These are phyloP conservation scores for Tautogolabrus adspersus DNA, from an alignment of 2,113 vertebrate genomes.

Conservation along the genomic window DNA sequence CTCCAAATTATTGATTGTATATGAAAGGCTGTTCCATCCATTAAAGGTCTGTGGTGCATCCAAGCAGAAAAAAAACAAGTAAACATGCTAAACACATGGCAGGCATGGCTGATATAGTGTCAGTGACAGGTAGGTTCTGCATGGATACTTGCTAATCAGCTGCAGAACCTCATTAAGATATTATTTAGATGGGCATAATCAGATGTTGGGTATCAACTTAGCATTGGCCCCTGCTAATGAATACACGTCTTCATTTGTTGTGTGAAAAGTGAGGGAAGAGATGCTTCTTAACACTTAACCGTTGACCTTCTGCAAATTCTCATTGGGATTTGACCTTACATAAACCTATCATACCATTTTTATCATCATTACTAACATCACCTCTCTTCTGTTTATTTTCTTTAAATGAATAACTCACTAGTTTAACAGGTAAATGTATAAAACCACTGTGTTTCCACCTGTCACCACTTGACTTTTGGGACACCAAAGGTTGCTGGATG, in stretches of 20 bases:
- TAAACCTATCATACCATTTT: no score
- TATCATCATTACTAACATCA: no score
- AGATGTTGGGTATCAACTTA: slow-evolving; percentile 66
- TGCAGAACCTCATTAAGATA: slow-evolving; percentile 65
- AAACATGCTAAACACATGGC: slow-evolving; percentile 52
- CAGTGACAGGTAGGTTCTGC: slow-evolving; percentile 56
- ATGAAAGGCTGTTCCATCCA: slow-evolving; percentile 23
- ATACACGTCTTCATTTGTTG: slow-evolving; percentile 66
- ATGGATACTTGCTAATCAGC: slow-evolving; percentile 72
- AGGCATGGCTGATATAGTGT: slow-evolving; percentile 39
- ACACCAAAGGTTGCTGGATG: slow-evolving; percentile 27
- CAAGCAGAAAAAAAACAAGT: slow-evolving; percentile 30
- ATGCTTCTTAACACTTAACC: neutral
- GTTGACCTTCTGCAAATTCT: neutral
- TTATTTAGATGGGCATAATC: slow-evolving; percentile 74
- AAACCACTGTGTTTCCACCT: neutral
- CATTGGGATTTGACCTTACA: neutral
- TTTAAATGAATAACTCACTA: neutral
- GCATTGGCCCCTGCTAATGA: slow-evolving; percentile 62
- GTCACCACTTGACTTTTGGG: slow-evolving; percentile 48
- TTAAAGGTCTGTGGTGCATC: slow-evolving; percentile 30
- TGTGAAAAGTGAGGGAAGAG: slow-evolving; percentile 31
- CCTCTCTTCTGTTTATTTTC: neutral
- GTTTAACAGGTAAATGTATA: neutral
- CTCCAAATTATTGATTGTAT: slow-evolving; percentile 42